Base-by-base conservation (phyloP, 2,113 vertebrate genomes). In the Arothron firmamentum region DNA sequence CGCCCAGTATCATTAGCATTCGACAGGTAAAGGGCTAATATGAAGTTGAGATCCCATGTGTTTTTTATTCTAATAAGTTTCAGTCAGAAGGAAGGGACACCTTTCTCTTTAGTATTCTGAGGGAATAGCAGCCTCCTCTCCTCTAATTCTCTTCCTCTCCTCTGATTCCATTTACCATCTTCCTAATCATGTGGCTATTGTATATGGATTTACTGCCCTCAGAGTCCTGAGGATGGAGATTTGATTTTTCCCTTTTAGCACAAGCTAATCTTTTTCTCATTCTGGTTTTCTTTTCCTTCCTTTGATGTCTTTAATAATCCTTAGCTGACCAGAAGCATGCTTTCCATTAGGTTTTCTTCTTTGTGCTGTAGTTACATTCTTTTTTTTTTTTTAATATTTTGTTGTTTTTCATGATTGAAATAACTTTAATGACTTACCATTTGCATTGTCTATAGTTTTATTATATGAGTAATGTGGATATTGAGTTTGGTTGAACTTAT, bases 161-260 rank as follows among this genome's bases (percentile, higher is more conserved):
- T 65, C 63, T n/a, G 2, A 8, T 67, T 70, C 72, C 59, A 3
- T 51, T 56, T 61, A 49, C 56, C 71, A 69, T 83, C 75, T 80
- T 64, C 28, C 69, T 68, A 79, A 82, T 87, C 84, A 83, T 83
- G 65, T 82, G 69, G 72, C 72, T 78, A 75, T 79, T 83, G 73
- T 84, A 65, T 80, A 79, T 84, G 72, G 85, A 86, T 88, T 85
- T 82, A 82, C 80, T 85, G 71, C 79, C 82, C 74, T 78, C 52
- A 12, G 21, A 78, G 67, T 71, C 78, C 82, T 70, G 62, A 70
- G 66, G 75, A 83, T 77, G 69, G 68, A 84, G 70, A 85, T 85
- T 84, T 84, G 53, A 80, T 84, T 83, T 79, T 77, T 69, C 70
- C 67, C 68, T 65, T 42, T 28, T 67, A 72, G 69, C 70, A 61